Evolutionary conservation across 2,113 vertebrate genomes (phyloP), one percentile per base, ranked within the genome.

Genomic region (Grus americana): DNA sequence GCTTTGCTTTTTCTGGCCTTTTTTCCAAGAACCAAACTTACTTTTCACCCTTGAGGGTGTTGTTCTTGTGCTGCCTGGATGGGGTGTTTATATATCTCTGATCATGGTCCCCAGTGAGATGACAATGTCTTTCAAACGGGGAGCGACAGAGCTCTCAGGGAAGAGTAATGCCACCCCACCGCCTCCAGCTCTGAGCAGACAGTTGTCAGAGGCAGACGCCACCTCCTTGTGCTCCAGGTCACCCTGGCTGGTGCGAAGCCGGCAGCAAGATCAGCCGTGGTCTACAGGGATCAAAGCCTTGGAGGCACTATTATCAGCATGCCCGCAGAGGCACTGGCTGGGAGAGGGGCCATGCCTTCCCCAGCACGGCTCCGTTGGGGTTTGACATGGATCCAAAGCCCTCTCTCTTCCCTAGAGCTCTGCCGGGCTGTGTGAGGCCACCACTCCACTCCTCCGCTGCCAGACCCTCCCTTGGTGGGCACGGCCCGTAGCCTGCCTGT

Each of bases 151-250:
- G 19, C 36, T 49, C 44, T 59, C 19, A 5, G 27, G 12, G 32
- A 34, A 17, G 15, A 12, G 14, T 3, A 59, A 2, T 27, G 3
- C 19, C 29, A 34, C 16, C 32, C 5, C 16, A 2, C 14, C 0
- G 0, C 23, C 47, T 38, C 71, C 42, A 10, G 15, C 38, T 36
- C 44, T 13, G 12, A 40, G 63, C 62, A 32, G 58, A 10, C 12
- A 8, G 20, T 3, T 18, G 47, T 13, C 54, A 20, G 34, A 12
- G 49, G 42, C 15, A 16, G 36, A 18, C 0, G 5, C 34, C 4
- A 0, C 15, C 52, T 27, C 30, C 85, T 27, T 9, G 21, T 15
- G 46, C 21, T 24, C 22, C 27, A n/a, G 44, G 12, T 38, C 42
- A 19, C 44, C 32, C 42, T 10, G 22, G 27, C 46, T 11, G 24